Percentiles rank a stretch among this genome's conserved stretches.
These are phyloP conservation scores for Pedionomus torquatus DNA, from an alignment of 2,113 vertebrate species.

Conservation along the genomic window DNA sequence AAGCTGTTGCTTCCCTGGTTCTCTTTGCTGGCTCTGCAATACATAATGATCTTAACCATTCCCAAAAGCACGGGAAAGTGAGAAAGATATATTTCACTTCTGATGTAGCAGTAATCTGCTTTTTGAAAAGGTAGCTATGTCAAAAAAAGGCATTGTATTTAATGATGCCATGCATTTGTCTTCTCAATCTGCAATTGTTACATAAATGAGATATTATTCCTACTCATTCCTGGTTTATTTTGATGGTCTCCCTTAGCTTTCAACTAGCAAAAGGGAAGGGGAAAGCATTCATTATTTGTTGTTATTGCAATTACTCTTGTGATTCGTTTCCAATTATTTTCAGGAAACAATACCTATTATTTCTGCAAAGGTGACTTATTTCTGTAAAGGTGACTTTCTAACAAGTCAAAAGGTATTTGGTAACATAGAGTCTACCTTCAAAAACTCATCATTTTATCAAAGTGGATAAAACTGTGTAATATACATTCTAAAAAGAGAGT, in stretches of 20 bases:
- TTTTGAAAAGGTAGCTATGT: not conserved
- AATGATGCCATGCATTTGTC: not conserved
- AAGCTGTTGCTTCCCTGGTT: not conserved
- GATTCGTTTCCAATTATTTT: not conserved
- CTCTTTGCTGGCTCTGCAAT: not conserved
- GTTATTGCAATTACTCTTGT: not conserved
- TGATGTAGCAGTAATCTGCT: not conserved
- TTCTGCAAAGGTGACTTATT: not conserved
- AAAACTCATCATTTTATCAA: not conserved
- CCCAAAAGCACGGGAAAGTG: not conserved
- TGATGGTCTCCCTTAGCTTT: not conserved
- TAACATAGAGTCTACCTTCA: not conserved
- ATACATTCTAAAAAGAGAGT: not conserved
- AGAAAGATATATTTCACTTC: not conserved
- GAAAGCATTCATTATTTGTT: not conserved
- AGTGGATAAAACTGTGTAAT: not conserved
- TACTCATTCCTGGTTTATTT: not conserved
- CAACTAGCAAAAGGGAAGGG: not conserved
- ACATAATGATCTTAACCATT: not conserved
- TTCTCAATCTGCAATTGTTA: not conserved
- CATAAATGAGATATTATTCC: not conserved
- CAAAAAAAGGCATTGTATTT: not conserved
- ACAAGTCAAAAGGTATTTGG: not conserved
- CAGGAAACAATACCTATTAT: not conserved
- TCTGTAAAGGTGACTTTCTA: slow-evolving; percentile 13